Conservation (phyloP, 2,113 vertebrate genomes). For the Oreochromis aureus region DNA sequence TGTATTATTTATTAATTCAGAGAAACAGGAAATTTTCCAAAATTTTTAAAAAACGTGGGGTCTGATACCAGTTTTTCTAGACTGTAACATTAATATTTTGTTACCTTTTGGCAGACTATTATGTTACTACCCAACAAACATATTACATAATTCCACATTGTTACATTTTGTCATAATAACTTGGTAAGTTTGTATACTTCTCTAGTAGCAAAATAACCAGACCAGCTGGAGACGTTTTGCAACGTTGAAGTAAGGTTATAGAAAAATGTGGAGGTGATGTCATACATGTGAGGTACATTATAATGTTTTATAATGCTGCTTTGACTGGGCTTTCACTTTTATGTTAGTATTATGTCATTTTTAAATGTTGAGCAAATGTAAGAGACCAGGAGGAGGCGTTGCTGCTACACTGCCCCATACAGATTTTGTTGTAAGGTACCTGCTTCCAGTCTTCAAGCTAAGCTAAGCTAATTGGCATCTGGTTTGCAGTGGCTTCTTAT, state of each 20-base stretch:
- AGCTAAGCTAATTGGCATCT: neutral
- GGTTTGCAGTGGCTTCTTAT: neutral
- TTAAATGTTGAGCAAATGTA: neutral
- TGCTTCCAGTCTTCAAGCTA: neutral
- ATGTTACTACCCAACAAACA: neutral
- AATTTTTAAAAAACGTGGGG: neutral
- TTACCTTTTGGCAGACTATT: neutral
- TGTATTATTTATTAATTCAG: neutral
- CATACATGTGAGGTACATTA: neutral
- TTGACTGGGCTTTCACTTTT: neutral
- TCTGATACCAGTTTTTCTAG: neutral
- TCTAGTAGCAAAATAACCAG: neutral
- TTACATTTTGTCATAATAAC: neutral
- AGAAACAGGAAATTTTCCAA: neutral
- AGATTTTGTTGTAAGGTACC: neutral
- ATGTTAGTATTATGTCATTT: neutral
- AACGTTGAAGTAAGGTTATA: neutral
- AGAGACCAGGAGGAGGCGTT: neutral
- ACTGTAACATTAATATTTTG: neutral
- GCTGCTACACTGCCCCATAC: neutral
- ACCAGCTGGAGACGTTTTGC: neutral
- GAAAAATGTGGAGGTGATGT: neutral
- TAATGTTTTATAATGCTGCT: neutral
- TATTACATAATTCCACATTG: neutral
- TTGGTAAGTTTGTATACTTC: neutral